Base-by-base conservation (phyloP, 2,113 vertebrate genomes). In the Rostratula benghalensis region DNA sequence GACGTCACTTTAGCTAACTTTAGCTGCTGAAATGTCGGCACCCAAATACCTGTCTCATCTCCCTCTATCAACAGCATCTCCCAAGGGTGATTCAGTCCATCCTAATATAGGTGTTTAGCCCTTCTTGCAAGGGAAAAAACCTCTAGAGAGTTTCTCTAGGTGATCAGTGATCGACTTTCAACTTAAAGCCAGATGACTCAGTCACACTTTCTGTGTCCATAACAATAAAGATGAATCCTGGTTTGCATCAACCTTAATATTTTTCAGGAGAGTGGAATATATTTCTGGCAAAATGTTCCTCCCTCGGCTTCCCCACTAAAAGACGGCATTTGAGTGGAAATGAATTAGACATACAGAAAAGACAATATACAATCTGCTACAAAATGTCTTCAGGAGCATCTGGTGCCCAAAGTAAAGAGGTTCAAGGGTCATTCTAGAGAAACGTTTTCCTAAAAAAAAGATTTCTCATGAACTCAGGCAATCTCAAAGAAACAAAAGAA, bases 121-220 rank as follows among this genome's bases (percentile, higher is more conserved):
- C n/a, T 4, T 1, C 39, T 31, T 27, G 70, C 46, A 39, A 81
- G 28, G 16, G 56, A 53, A 15, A 15, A 46, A 63, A 35, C 18
- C 30, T 57, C 63, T 22, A 15, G 18, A 73, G 41, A 33, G 30
- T 25, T 81, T 37, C 20, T 46, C 23, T 0, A 18, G 16, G 9
- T 5, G 13, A 45, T 21, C 41, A 11, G 0, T 0, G 3, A 39
- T 45, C 13, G 22, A 0, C 37, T 54, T 80, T n/a, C 20, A 61
- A 27, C 59, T 22, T 75, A 51, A 70, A 43, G 4, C 4, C 10
- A 22, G 2, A 7, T 11, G 16, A 76, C 19, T 4, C 10, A 4
- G 41, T 61, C 46, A 37, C 37, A 8, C 5, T 54, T 54, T 24
- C 6, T 14, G 10, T 5, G 9, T 21, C 69, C 10, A 0, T 4